A percentile compares a stretch with the other conserved stretches of the same genome.
Evolutionary conservation across 2,888 invertebrate genomes (phyloP).

Genomic region (Neocrepidodera transversa): DNA sequence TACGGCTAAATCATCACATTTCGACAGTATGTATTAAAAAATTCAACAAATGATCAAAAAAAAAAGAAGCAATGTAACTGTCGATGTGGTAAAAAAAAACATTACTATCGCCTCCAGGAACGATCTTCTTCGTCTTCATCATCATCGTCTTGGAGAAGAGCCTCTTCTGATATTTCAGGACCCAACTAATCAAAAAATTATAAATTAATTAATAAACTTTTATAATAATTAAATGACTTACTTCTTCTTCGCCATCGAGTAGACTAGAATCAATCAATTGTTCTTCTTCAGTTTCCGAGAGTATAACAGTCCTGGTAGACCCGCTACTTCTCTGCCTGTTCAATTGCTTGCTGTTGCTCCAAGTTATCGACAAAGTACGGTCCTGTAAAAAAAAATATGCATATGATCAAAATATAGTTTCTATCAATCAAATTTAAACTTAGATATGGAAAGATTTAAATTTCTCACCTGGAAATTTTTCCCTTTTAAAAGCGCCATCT

Average conservation of each 20-base stretch:
- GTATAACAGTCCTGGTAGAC: constrained; percentile 51
- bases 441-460: too few relatives aligned
- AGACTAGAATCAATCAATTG: constrained; percentile 58
- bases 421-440: background rate
- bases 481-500: constrained; percentile 78
- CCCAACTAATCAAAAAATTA: constrained; percentile 32
- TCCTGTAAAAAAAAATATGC: constrained; percentile 48
- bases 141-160: constrained; percentile 80
- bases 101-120: constrained; percentile 86
- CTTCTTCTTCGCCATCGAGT: constrained; percentile 60
- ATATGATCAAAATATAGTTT: too few relatives aligned
- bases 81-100: constrained; percentile 17
- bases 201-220: constrained; percentile 5
- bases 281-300: constrained; percentile 60
- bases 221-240: too few relatives aligned
- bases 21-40: constrained; percentile 20
- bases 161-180: constrained; percentile 65
- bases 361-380: constrained; percentile 59
- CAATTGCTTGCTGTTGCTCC: constrained; percentile 54
- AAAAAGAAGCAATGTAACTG: constrained; percentile 25
- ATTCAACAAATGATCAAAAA: constrained; percentile 17
- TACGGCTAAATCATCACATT: constrained; percentile 27
- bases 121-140: constrained; percentile 89
- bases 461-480: constrained; percentile 73
- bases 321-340: constrained; percentile 52